Conservation (phyloP, 2,888 invertebrate species). For the Punctoribates punctum region DNA sequence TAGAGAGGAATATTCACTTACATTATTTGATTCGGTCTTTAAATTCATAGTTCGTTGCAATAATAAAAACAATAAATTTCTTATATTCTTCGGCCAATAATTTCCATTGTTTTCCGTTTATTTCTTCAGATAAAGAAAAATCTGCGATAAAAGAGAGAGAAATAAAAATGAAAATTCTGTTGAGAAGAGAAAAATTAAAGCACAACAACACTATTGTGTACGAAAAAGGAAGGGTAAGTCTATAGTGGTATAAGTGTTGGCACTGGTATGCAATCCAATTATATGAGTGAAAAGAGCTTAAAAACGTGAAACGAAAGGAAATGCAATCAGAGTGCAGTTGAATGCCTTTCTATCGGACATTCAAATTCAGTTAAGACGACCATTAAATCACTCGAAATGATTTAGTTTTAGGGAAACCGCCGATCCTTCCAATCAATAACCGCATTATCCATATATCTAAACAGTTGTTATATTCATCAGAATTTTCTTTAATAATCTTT, state of each 20-base stretch:
- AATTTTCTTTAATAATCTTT: no score
- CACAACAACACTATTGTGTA: not conserved
- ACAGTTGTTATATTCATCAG: not conserved
- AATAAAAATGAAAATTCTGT: not conserved
- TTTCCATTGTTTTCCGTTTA: not conserved
- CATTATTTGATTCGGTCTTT: conserved; percentile 1
- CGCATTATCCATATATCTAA: no score
- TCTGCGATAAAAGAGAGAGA: not conserved
- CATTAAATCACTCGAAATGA: not conserved
- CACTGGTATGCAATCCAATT: conserved; percentile 30
- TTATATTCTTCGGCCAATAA: not conserved
- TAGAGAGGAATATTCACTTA: conserved; percentile 1
- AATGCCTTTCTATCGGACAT: conserved; percentile 9
- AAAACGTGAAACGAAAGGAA: conserved; percentile 33
- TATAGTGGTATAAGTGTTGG: not conserved
- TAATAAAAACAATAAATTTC: conserved; percentile 1
- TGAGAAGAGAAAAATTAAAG: not conserved
- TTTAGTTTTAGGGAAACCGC: not conserved
- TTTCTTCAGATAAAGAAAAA: not conserved
- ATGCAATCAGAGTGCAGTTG: conserved; percentile 10
- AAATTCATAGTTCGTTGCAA: conserved; percentile 9
- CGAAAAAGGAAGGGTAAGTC: not conserved
- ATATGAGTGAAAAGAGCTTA: conserved; percentile 23
- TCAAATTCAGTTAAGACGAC: not conserved
- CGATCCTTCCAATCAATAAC: not conserved